Conservation (phyloP, 2,113 vertebrate genomes). For the Nyctibius bracteatus region DNA sequence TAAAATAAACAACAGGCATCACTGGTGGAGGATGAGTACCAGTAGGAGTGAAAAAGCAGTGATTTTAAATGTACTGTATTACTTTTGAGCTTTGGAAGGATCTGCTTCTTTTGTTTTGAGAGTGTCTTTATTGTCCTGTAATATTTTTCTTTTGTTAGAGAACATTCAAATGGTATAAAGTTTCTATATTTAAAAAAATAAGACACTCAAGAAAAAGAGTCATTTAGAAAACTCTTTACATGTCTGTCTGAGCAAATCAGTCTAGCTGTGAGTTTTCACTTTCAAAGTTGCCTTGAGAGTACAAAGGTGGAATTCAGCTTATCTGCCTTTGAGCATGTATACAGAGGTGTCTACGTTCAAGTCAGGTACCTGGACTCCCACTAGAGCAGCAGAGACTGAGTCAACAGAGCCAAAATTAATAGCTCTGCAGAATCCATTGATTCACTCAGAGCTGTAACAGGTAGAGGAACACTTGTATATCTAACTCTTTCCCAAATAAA, state of each 20-base stretch:
- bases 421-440: background rate
- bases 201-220: background rate
- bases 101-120: background rate
- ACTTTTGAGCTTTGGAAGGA: background rate
- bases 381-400: accelerated
- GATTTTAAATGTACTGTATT: background rate
- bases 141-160: background rate
- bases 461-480: background rate
- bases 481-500: background rate
- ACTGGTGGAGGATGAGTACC: background rate
- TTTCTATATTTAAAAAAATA: background rate
- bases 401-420: background rate
- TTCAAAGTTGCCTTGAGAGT: background rate
- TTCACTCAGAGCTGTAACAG: background rate
- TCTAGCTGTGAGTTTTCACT: background rate
- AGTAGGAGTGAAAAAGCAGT: background rate
- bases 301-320: background rate
- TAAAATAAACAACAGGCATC: background rate
- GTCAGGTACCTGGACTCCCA: background rate
- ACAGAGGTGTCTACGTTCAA: background rate
- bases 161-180: background rate
- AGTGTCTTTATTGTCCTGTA: background rate
- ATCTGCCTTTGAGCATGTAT: background rate
- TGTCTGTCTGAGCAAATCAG: background rate
- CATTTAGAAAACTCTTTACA: background rate